Evolutionary conservation across 2,888 invertebrate genomes (phyloP), one percentile per base, ranked within the genome.

Genomic region (Drosophila meridiana): DNA sequence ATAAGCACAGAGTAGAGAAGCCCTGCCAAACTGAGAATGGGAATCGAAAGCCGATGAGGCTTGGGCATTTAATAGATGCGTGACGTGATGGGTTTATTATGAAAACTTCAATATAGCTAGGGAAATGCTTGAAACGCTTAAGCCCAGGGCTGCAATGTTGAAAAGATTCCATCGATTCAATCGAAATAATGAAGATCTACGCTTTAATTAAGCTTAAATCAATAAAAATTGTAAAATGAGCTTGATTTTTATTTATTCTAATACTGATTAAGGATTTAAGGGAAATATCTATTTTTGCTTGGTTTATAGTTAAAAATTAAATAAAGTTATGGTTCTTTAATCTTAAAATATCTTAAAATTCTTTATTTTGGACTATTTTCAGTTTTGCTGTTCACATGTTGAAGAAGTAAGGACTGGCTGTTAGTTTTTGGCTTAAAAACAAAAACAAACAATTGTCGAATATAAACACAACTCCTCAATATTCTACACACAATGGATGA

Each of bases 1-100:
- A 60, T 20, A 76, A 61, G 34, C 68, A 73, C 62, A 62, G 62
- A 62, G 62, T 6, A 59, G 59, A 45, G 20, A 57, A 38, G 47
- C 34, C 53, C 45, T 30, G 11, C 3, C 28, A n/a, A 32, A 52
- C 43, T n/a, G 59, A 62, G 64, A 65, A 66, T 61, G 47, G 20
- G 30, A 43, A 52, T 50, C 60, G 60, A 63, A 48, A 28, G 45
- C 34, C 36, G 45, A 36, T 30, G 30, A n/a, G 32, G 56, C 40
- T 56, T 56, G n/a, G 9, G 13, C 9, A 34, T 28, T 45, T 13
- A 58, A 30, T 28, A 58, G 30, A 42, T 55, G 48, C 57, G 60
- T 60, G 60, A 60, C 13, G 20, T 59, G 52, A 59, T 52, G 20
- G 40, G 40, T 38, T 69, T 30, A 69, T 69, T 57, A 34, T 40